These are phyloP conservation scores for Lamellibrachia luymesi DNA, from an alignment of 1,140 invertebrate species.

Conservation along the genomic window DNA sequence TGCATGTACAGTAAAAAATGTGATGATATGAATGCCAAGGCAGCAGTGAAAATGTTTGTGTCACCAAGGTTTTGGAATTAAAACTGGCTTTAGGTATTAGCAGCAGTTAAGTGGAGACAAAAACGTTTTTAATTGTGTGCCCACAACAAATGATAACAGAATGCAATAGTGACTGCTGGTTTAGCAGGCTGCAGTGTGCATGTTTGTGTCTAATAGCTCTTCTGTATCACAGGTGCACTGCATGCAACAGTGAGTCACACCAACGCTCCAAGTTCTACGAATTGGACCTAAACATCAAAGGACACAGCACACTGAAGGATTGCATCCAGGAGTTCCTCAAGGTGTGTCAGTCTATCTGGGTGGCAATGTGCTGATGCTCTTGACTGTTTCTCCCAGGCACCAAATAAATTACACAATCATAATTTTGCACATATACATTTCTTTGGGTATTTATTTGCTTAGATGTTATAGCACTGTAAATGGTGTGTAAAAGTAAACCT, in stretches of 20 bases:
- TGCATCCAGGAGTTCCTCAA: slow-evolving; percentile 68
- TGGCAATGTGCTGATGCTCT: not conserved
- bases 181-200: not conserved
- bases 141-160: not conserved
- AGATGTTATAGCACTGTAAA: not conserved
- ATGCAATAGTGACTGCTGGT: not conserved
- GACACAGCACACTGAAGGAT: slow-evolving; percentile 62
- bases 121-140: slow-evolving; percentile 11
- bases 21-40: no score
- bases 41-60: no score
- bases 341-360: slow-evolving; percentile 31
- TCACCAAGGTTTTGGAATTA: no score
- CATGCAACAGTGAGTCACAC: slow-evolving; percentile 64
- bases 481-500: not conserved
- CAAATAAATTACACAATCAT: not conserved
- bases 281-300: slow-evolving; percentile 66
- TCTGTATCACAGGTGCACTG: slow-evolving; percentile 60
- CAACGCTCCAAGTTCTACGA: slow-evolving; percentile 68
- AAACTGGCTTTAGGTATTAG: slow-evolving; percentile 26
- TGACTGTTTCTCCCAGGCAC: no score
- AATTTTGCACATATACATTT: not conserved
- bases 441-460: not conserved
- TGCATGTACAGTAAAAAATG: no score
- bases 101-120: not conserved
- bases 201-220: not conserved